Evolutionary conservation across 2,888 invertebrate genomes (phyloP).

Genomic region (Eupsilia transversa): DNA sequence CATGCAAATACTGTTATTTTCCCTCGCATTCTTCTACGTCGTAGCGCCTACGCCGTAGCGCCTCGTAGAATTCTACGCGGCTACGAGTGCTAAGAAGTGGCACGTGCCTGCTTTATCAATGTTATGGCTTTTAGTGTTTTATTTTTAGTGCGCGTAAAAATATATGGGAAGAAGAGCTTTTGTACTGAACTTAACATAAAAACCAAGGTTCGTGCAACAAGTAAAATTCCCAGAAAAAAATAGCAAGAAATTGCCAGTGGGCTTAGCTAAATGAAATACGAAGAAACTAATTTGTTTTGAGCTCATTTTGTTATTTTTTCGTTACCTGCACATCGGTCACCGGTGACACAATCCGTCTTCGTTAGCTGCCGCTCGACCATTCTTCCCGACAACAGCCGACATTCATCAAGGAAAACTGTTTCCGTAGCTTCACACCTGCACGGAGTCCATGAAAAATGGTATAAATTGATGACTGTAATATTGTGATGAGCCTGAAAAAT

Average conservation of each 20-base stretch:
- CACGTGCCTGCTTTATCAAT: constrained; percentile 48
- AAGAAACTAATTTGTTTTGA: constrained; percentile 70
- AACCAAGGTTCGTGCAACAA: constrained; percentile 18
- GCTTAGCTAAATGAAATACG: constrained; percentile 35
- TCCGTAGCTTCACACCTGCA: constrained; percentile 71
- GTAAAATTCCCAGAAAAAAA: background rate
- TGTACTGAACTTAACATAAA: background rate
- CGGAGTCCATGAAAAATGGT: constrained; percentile 73
- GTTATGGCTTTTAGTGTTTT: constrained; percentile 25
- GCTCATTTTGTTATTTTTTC: constrained; percentile 70
- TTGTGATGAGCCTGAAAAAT: constrained; percentile 36
- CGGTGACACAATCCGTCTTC: constrained; percentile 80
- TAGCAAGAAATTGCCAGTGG: constrained; percentile 17
- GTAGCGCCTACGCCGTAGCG: constrained; percentile 51
- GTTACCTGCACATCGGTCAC: constrained; percentile 80
- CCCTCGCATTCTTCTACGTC: constrained; percentile 11
- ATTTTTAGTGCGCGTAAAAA: constrained; percentile 34
- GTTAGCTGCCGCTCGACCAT: constrained; percentile 76
- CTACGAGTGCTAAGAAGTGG: constrained; percentile 44
- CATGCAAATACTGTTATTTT: constrained; percentile 35
- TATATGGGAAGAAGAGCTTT: constrained; percentile 1
- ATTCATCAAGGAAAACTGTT: constrained; percentile 80
- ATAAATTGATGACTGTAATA: constrained; percentile 68
- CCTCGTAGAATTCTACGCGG: constrained; percentile 53
- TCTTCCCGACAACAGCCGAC: constrained; percentile 75